Percentiles rank a stretch among this genome's conserved stretches.
These are phyloP conservation scores for Oreamnos americanus DNA, from an alignment of 2,113 vertebrate genomes.

Conservation along the genomic window DNA sequence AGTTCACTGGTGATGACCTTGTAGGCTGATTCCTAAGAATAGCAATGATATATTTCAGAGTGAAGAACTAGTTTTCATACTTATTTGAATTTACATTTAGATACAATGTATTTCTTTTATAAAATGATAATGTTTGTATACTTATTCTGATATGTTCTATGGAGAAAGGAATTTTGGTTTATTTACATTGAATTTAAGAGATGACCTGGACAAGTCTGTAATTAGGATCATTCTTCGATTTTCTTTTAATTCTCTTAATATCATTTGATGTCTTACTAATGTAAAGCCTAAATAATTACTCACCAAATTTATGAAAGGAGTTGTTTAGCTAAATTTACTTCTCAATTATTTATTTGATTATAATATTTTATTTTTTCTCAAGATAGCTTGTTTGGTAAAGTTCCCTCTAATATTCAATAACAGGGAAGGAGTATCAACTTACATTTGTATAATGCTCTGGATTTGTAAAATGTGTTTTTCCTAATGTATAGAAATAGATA, in stretches of 20 bases:
- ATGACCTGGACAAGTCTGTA: background rate
- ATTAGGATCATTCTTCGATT: background rate
- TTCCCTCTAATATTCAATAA: background rate
- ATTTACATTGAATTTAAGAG: slow-evolving; percentile 33
- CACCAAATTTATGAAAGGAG: slow-evolving; percentile 10
- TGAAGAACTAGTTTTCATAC: background rate
- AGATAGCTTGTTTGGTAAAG: background rate
- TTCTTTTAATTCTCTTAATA: slow-evolving; percentile 14
- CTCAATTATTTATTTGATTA: background rate
- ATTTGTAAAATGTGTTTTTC: slow-evolving; percentile 28
- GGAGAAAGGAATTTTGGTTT: slow-evolving; percentile 13
- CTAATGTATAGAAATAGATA: background rate
- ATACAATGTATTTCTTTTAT: slow-evolving; percentile 24
- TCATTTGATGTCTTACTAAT: slow-evolving; percentile 37
- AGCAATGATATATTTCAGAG: background rate
- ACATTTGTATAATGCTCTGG: background rate
- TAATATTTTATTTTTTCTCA: background rate
- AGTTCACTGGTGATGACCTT: background rate
- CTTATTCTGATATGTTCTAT: slow-evolving; percentile 12
- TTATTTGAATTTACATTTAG: background rate
- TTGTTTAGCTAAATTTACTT: slow-evolving; percentile 27
- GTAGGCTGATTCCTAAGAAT: background rate
- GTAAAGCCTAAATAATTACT: background rate
- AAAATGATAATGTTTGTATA: background rate
- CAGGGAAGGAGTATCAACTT: background rate